Evolutionary conservation across 1,140 invertebrate species (phyloP), one percentile per base, ranked within the genome.

Genomic region (Radopholus similis): DNA sequence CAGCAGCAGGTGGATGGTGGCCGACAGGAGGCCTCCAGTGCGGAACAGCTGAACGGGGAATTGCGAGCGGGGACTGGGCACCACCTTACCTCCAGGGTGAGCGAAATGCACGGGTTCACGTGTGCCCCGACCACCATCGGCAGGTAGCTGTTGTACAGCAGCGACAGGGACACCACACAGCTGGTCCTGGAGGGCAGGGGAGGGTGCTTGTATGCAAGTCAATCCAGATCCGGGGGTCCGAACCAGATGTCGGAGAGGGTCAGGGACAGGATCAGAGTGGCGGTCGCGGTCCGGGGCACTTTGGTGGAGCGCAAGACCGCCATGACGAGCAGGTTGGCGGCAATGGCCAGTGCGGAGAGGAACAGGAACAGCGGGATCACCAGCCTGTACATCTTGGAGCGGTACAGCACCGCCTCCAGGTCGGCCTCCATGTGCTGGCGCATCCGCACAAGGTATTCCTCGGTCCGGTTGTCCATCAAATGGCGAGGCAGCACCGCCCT

Each of bases 181-280:
- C 57, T 62, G 35, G 73, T 75, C 64, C 59, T 62, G 23, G 23
- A 2, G 58, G 47, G 32, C 67, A 37, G 15, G 47, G 13, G 23
- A n/a, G n/a, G n/a, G 11, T 35, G 4, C 23, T n/a, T 4, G 26
- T 9, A 2, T 34, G 37, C 15, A 18, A 57, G 34, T 56, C 3
- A 26, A 9, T 23, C 23, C 15, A 53, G 53, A 15, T 1, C 21
- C n/a, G n/a, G n/a, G n/a, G n/a, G n/a, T n/a, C n/a, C n/a, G 15
- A 34, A 62, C 74, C 74, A 75, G 38, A 74, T 74, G 57, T 75
- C 73, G 30, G 75, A 73, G 21, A 75, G 30, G n/a, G 73, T 75
- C 21, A 75, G 42, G 30, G 54, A 62, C 26, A 68, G 62, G 15
- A 75, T 75, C n/a, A 75, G 26, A 8, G 59, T 78, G 21, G 68